These are phyloP conservation scores for Marmota flaviventris DNA, from an alignment of 2,113 vertebrate species.

Conservation along the genomic window DNA sequence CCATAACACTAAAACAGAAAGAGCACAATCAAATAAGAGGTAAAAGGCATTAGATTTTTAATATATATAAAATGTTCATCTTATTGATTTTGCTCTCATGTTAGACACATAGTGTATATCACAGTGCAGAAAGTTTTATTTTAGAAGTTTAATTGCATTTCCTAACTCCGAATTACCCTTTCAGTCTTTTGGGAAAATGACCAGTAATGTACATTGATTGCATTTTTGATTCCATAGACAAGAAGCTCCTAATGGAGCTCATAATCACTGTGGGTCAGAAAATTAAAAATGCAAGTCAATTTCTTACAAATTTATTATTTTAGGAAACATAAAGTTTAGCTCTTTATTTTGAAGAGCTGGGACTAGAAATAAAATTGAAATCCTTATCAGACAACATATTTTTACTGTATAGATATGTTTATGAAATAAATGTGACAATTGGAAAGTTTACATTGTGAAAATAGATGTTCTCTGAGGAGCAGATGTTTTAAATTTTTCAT, in stretches of 20 bases:
- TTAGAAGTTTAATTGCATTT: constrained; percentile 62
- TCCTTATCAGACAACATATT: background rate
- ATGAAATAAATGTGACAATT: background rate
- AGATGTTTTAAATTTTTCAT: background rate
- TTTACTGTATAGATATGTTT: constrained; percentile 1
- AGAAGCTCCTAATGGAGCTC: background rate
- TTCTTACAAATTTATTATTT: constrained; percentile 39
- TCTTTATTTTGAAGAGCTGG: constrained; percentile 10
- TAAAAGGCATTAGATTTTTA: background rate
- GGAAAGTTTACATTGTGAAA: background rate
- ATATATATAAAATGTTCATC: background rate
- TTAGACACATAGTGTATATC: background rate
- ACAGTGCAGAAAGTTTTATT: constrained; percentile 40
- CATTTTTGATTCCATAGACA: constrained; percentile 55
- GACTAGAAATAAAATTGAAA: constrained; percentile 57
- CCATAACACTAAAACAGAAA: background rate
- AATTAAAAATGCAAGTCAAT: constrained; percentile 56
- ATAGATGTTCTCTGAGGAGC: background rate
- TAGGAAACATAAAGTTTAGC: constrained; percentile 34
- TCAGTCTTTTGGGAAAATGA: constrained; percentile 58
- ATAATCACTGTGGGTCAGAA: background rate
- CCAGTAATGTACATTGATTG: constrained; percentile 51
- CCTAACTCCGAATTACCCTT: constrained; percentile 44
- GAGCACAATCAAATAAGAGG: background rate
- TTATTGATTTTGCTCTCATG: background rate